phyloP scores from a whole-genome alignment of 2,797 vertebrate species.

The Epinephelus coioides region DNA sequence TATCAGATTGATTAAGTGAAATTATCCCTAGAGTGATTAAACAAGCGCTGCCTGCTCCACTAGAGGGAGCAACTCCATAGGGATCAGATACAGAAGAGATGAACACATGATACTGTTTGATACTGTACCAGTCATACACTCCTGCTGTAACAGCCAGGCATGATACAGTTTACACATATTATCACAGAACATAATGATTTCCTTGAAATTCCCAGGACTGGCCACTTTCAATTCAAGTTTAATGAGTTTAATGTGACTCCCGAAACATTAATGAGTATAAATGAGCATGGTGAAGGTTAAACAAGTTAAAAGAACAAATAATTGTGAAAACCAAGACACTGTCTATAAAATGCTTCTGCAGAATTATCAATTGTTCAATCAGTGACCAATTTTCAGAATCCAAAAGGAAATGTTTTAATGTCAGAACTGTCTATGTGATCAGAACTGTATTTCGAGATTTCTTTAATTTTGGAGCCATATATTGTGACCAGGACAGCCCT shows the following conservation, averaged over 20 bases:
- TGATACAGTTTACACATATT: slow-evolving; percentile 5
- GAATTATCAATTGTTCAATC: not conserved
- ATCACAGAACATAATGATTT: slow-evolving; percentile 5
- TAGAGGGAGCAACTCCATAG: slow-evolving; percentile 82
- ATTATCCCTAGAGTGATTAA: slow-evolving; percentile 24
- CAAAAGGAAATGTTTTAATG: not conserved
- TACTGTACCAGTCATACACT: not conserved
- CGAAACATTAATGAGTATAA: slow-evolving; percentile 32
- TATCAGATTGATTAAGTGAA: slow-evolving; percentile 8
- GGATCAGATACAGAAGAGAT: slow-evolving; percentile 46
- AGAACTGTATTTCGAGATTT: not conserved
- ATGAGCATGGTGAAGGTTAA: slow-evolving; percentile 19
- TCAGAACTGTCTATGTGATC: no score
- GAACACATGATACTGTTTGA: slow-evolving; percentile 9
- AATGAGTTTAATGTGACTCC: slow-evolving; percentile 44
- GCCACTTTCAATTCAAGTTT: slow-evolving; percentile 19
- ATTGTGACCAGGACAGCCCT: not conserved
- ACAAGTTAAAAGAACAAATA: slow-evolving; percentile 15
- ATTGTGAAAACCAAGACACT: not conserved
- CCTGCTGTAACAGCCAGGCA: not conserved
- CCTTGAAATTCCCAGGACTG: not conserved
- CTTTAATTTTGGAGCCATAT: not conserved
- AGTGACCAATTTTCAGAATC: not conserved
- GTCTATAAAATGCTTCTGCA: not conserved
- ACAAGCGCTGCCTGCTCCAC: slow-evolving; percentile 59